Conservation (phyloP, 2,888 invertebrate species). For the Drosophila helvetica region DNA sequence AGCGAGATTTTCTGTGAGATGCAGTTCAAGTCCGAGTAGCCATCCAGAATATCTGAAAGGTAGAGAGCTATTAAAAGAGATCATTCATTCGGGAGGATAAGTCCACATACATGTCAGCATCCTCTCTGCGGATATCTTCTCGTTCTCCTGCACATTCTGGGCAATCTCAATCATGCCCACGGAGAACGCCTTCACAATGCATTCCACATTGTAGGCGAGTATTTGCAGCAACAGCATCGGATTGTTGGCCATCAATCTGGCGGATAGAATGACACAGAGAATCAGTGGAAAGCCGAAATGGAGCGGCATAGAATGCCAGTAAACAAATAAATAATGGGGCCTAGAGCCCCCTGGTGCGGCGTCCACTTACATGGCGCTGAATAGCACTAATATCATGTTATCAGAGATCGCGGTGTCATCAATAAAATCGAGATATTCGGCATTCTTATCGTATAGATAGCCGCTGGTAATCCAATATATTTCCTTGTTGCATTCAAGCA, state of each 20-base stretch:
- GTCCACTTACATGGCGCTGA: constrained; percentile 82
- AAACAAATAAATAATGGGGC: not conserved
- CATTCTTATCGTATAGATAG: constrained; percentile 82
- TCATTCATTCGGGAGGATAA: not conserved
- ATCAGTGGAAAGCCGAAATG: not conserved
- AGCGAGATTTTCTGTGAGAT: constrained; percentile 87
- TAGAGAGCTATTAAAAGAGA: not conserved
- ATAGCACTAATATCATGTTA: constrained; percentile 83
- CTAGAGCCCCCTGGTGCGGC: no score
- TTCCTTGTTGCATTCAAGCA: constrained; percentile 81
- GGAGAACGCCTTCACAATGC: constrained; percentile 87
- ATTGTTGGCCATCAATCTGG: constrained; percentile 85
- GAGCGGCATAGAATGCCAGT: no score
- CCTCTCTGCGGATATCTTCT: constrained; percentile 83
- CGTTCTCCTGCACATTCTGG: constrained; percentile 79
- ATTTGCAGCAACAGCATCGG: constrained; percentile 88
- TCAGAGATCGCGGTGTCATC: constrained; percentile 82
- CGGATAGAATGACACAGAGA: not conserved
- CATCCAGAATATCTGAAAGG: constrained; percentile 86
- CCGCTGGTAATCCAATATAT: constrained; percentile 83
- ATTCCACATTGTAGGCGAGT: constrained; percentile 87
- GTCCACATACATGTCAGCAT: constrained; percentile 81
- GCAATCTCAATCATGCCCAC: constrained; percentile 83
- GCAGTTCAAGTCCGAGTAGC: constrained; percentile 87
- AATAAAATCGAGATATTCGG: constrained; percentile 83